Conservation (phyloP, 2,888 invertebrate species). For the Scelioninae gen. 2 region DNA sequence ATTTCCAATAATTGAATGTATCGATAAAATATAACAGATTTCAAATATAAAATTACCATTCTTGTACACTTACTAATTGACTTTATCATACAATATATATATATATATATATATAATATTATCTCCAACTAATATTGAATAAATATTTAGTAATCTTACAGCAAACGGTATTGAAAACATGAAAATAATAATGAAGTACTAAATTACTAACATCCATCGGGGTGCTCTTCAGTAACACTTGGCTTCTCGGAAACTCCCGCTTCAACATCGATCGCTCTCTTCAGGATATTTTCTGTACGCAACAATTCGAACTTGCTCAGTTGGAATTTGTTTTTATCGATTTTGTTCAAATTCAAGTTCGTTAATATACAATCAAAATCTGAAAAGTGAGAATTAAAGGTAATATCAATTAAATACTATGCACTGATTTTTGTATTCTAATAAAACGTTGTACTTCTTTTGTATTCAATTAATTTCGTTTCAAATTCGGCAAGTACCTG, state of each 20-base stretch:
- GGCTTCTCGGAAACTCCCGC: conserved; percentile 81
- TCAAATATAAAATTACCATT: too few species aligned
- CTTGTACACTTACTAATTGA: too few species aligned
- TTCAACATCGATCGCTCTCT: conserved; percentile 88
- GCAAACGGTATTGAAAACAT: too few species aligned
- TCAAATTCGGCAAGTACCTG: conserved; percentile 77
- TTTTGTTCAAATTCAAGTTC: conserved; percentile 85
- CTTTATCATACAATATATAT: too few species aligned
- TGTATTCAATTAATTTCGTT: conserved; percentile 1
- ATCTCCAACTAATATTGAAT: too few species aligned
- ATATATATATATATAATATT: too few species aligned
- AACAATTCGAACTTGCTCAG: conserved; percentile 85
- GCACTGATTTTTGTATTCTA: not conserved
- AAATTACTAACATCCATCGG: conserved; percentile 86
- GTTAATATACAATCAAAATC: conserved; percentile 93
- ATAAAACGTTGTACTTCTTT: not conserved
- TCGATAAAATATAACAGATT: too few species aligned
- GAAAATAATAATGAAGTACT: too few species aligned
- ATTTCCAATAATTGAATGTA: too few species aligned
- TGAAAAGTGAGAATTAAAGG: conserved; percentile 71
- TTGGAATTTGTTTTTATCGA: conserved; percentile 83
- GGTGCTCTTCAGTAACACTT: conserved; percentile 86
- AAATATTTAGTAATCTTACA: too few species aligned
- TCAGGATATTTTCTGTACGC: conserved; percentile 88
- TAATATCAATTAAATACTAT: not conserved